Percentiles rank a stretch among this genome's conserved stretches.
Evolutionary conservation across 64 coral and sea anemone genomes (phyloP).

Genomic region (Stylophora pistillata): DNA sequence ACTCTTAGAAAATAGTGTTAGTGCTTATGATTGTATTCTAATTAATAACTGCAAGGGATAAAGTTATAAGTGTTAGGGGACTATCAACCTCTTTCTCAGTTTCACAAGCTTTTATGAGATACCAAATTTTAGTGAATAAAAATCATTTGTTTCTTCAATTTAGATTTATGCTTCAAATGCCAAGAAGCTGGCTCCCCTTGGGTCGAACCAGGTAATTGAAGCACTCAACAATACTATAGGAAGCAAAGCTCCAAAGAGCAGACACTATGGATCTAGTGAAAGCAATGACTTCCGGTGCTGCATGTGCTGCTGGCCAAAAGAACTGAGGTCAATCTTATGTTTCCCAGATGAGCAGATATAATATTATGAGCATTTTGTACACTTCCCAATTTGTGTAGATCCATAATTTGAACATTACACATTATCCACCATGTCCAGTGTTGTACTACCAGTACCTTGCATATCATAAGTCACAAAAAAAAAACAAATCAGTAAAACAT

Average conservation of each 20-base stretch:
- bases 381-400: no score
- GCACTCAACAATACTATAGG: conserved; percentile 42
- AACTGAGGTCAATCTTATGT: conserved; percentile 18
- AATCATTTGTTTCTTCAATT: not conserved
- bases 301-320: conserved; percentile 24
- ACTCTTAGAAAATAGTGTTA: conserved; percentile 27
- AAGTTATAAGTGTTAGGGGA: not conserved
- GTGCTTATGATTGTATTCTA: conserved; percentile 25
- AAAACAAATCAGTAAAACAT: no score
- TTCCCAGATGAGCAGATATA: not conserved
- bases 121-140: not conserved
- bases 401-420: no score
- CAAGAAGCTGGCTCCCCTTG: conserved; percentile 44
- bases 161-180: conserved; percentile 12
- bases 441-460: no score
- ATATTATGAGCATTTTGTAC: no score
- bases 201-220: conserved; percentile 49
- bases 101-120: not conserved
- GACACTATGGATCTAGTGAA: conserved; percentile 46
- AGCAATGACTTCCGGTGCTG: conserved; percentile 43
- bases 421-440: no score
- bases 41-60: conserved; percentile 23
- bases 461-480: no score
- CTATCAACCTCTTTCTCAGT: conserved; percentile 1
- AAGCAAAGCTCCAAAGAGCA: conserved; percentile 62